Percentiles rank a stretch among this genome's conserved stretches.
phyloP scores from a whole-genome alignment of 2,888 invertebrate genomes.

The Acanthoscelides obtectus region DNA sequence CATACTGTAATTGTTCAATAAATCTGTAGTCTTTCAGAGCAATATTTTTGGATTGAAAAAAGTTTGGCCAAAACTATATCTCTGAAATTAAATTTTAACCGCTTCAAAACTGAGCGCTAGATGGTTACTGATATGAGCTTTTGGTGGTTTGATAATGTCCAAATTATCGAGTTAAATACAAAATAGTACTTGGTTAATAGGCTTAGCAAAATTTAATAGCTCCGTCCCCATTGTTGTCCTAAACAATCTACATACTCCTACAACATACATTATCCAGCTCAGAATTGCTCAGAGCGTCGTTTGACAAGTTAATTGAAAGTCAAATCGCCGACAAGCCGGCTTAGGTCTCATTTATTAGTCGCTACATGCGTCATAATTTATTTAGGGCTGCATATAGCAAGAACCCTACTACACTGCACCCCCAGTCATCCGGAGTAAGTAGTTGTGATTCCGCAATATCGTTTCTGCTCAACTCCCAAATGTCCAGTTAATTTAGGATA shows the following conservation, averaged over 20 bases:
- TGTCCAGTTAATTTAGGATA: neutral
- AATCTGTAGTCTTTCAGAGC: too few species aligned
- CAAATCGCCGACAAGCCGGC: slow-evolving; percentile 6
- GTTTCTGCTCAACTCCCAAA: neutral
- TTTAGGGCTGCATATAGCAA: slow-evolving; percentile 24
- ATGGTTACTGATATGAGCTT: too few species aligned
- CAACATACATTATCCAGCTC: neutral
- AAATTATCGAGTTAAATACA: too few species aligned
- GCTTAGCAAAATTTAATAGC: too few species aligned
- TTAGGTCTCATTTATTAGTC: slow-evolving; percentile 28
- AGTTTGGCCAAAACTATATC: too few species aligned
- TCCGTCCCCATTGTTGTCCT: neutral
- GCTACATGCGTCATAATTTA: slow-evolving; percentile 32
- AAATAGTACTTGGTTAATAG: too few species aligned
- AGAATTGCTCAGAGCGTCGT: neutral
- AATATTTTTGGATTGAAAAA: too few species aligned
- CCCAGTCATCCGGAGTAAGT: neutral
- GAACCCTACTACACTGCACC: neutral
- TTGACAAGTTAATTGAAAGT: slow-evolving; percentile 27
- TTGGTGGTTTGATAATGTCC: too few species aligned
- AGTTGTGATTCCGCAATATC: slow-evolving; percentile 11
- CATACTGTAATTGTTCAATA: too few species aligned
- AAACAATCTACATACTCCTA: slow-evolving; percentile 11
- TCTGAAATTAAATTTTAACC: too few species aligned
- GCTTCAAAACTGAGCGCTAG: too few species aligned